phyloP scores from a whole-genome alignment of 2,888 invertebrate genomes.

The Xanthia icteritia region DNA sequence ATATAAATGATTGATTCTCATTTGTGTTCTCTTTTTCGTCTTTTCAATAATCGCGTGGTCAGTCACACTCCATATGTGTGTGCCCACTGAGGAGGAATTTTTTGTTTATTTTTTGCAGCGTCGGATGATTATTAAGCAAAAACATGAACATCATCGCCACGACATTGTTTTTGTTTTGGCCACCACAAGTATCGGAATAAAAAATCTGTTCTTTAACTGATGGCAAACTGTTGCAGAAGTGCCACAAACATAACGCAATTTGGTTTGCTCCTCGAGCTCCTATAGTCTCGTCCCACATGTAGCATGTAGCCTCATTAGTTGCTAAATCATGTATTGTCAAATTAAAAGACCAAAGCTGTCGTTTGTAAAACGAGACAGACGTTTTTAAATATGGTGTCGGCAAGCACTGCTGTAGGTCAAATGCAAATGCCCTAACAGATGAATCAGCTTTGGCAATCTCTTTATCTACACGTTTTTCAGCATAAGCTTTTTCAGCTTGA shows the following conservation, averaged over 20 bases:
- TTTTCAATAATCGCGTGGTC: constrained; percentile 2
- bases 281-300: no score
- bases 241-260: constrained; percentile 4
- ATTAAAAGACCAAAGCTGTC: no score
- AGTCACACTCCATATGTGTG: neutral
- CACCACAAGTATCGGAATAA: constrained; percentile 1
- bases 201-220: neutral
- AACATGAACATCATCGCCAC: constrained; percentile 37
- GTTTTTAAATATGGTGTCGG: no score
- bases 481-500: no score
- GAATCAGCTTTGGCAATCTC: no score
- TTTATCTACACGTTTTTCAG: no score
- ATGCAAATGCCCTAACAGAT: no score
- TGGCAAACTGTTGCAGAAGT: neutral
- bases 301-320: neutral
- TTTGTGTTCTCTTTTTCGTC: no score
- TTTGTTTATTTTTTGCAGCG: constrained; percentile 31
- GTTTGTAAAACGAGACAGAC: no score
- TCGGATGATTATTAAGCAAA: constrained; percentile 23
- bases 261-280: neutral
- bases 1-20: no score
- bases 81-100: neutral
- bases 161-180: constrained; percentile 37
- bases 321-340: neutral
- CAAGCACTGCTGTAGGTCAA: neutral